Base-by-base conservation (phyloP, 2,888 invertebrate genomes). In the Eucera pruinosa region DNA sequence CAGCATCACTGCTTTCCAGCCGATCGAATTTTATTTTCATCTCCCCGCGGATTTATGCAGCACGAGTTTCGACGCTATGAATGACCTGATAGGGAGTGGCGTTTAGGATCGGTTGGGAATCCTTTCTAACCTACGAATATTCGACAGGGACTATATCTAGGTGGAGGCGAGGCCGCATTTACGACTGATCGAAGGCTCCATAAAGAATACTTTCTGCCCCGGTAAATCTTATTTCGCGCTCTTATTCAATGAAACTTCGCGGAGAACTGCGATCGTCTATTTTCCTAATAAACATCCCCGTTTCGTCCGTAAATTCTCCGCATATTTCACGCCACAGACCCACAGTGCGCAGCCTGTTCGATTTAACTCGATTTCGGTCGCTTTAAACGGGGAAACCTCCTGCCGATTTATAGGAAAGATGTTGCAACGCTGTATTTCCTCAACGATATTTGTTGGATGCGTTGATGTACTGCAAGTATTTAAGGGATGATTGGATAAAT, bases 11-110 rank as follows among this genome's bases (percentile, higher is more conserved):
- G 87, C 65, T 87, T 50, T 90, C 86, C 87, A 82, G 83, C 80
- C 87, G 84, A 84, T 86, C 85, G 88, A 78, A 87, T 88, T 89
- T 90, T 88, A 87, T 87, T 89, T 88, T 81, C 83, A 87, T 78
- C 83, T 60, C 43, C 80, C 62, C 70, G 69, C 58, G 69, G 75
- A 68, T 65, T 79, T 68, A 68, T 75, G 71, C 81, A 47, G 57
- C 55, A 62, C 78, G 54, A 69, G 70, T 62, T 65, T 68, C 58
- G 81, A 52, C 74, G 55, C 74, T 78, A 80, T 87, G 88, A 88
- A 89, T 87, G 84, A 82, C 61, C 72, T 55, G 81, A 80, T 83
- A 78, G 78, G 43, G 55, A 23, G 36, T 47, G 48, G 15, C 52
- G 62, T 64, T 77, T 60, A 54, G 58, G 18, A 36, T 36, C 61